Base-by-base conservation (phyloP, 2,797 vertebrate species). In the Gambusia yucatana region DNA sequence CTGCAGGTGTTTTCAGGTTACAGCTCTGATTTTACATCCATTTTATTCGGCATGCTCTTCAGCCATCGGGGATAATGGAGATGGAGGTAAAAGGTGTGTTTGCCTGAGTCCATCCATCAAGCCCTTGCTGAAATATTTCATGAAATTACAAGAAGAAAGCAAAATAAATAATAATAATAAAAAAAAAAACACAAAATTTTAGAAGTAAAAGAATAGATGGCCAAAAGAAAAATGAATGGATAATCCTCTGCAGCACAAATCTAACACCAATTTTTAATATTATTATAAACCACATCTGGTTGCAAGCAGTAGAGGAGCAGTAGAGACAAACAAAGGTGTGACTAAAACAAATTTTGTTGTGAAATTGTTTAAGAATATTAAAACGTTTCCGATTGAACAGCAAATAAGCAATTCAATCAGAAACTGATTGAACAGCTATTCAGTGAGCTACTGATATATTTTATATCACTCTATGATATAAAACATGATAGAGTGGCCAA, bases 11-110 rank as follows among this genome's bases (percentile, higher is more conserved):
- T 3, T 47, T 52, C 74, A 86, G 84, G 82, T 84, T 70, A 76
- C 77, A 69, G 71, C 72, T 41, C 72, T 82, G 57, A 43, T 74
- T 78, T 72, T 57, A 72, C 72, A 82, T 84, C 83, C 71, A 77
- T 80, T 79, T 76, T 11, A 72, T 71, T 16, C 4, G 39, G 75
- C 59, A 70, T 57, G 44, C 76, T 73, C 78, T 84, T 77, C 33
- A 47, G 63, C 75, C 13, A 20, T 57, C 59, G 76, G 7, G 9
- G 46, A 33, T 46, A 67, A 33, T 13, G 14, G 9, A 50, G 36
- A 77, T 14, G n/a, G 8, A 65, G 22, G 7, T 30, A 33, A 69
- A 44, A 2, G 25, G n/a, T 43, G n/a, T 69, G 25, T 39, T 33
- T 30, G 8, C 44, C 22, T 41, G 59, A 65, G 75, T 61, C 20